phyloP scores from a whole-genome alignment of 1,140 invertebrate species.

The Tribolium madens region DNA sequence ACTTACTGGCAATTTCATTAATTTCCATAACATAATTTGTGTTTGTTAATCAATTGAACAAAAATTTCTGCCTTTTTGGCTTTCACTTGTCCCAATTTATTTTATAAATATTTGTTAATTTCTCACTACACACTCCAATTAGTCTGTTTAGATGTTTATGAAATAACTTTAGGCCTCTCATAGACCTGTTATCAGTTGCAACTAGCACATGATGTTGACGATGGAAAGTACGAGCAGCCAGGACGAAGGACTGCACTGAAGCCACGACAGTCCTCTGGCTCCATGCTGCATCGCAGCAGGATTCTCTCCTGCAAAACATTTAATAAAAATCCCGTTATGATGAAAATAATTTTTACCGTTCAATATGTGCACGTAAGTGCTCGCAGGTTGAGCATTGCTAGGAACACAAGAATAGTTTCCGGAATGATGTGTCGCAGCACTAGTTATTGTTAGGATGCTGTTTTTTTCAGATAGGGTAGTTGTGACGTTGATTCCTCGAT shows the following conservation, averaged over 20 bases:
- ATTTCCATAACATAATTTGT: not conserved
- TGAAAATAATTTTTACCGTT: conserved; percentile 72
- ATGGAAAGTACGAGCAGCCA: conserved; percentile 59
- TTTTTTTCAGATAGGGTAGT: conserved; percentile 73
- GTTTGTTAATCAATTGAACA: not conserved
- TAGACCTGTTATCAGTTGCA: not conserved
- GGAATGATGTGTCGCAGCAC: conserved; percentile 78
- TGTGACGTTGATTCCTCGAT: conserved; percentile 85
- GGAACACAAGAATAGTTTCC: conserved; percentile 91
- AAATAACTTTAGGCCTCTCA: not conserved
- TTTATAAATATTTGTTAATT: conserved; percentile 8
- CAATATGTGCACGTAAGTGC: conserved; percentile 87
- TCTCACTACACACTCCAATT: conserved; percentile 7
- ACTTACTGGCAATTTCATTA: conserved; percentile 1
- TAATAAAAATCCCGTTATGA: too few species aligned
- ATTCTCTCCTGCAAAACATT: conserved; percentile 68
- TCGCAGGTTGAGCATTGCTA: conserved; percentile 85
- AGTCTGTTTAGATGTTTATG: not conserved
- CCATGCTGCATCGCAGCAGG: conserved; percentile 73
- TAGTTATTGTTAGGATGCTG: conserved; percentile 75
- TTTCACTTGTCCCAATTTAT: conserved; percentile 4
- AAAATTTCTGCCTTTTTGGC: conserved; percentile 2
- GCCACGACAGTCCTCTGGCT: conserved; percentile 68
- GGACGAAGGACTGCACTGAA: conserved; percentile 64
- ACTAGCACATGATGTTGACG: conserved; percentile 55